Percentiles rank a stretch among this genome's conserved stretches.
phyloP scores from a whole-genome alignment of 2,888 invertebrate genomes.

The Trichacis sp. region DNA sequence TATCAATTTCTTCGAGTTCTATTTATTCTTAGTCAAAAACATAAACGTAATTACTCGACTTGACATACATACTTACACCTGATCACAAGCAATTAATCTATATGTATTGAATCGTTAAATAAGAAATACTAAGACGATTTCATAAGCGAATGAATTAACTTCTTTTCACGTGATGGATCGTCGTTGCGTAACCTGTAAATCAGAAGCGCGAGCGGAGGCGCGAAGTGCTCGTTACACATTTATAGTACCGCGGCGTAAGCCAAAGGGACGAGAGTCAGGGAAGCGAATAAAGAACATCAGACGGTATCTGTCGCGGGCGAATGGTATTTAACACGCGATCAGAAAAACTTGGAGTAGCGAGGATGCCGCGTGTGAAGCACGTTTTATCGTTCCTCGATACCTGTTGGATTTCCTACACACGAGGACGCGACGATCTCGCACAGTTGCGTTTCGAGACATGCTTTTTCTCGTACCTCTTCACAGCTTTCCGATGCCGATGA shows the following conservation, averaged over 20 bases:
- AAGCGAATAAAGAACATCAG: slow-evolving; percentile 35
- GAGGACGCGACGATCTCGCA: slow-evolving; percentile 39
- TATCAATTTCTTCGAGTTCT: too few relatives aligned
- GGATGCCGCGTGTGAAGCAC: slow-evolving; percentile 51
- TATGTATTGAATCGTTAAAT: too few relatives aligned
- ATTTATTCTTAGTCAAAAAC: too few relatives aligned
- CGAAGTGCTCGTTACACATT: too few relatives aligned
- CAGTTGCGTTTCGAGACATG: slow-evolving; percentile 32
- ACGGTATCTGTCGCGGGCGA: slow-evolving; percentile 40
- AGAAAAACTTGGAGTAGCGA: slow-evolving; percentile 40
- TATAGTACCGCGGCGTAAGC: slow-evolving; percentile 24
- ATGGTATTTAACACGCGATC: slow-evolving; percentile 42
- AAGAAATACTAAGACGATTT: too few relatives aligned
- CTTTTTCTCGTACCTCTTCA: slow-evolving; percentile 16
- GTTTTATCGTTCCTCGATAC: slow-evolving; percentile 55
- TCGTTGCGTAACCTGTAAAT: too few relatives aligned
- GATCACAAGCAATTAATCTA: too few relatives aligned
- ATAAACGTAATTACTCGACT: too few relatives aligned
- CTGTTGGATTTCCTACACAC: slow-evolving; percentile 55
- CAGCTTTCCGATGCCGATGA: slow-evolving; percentile 13
- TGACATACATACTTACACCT: too few relatives aligned
- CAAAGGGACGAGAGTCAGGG: slow-evolving; percentile 37
- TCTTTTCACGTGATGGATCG: too few relatives aligned
- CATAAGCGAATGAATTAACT: too few relatives aligned
- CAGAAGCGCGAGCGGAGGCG: too few relatives aligned